phyloP scores from a whole-genome alignment of 2,888 invertebrate genomes.

The Allygus modestus region DNA sequence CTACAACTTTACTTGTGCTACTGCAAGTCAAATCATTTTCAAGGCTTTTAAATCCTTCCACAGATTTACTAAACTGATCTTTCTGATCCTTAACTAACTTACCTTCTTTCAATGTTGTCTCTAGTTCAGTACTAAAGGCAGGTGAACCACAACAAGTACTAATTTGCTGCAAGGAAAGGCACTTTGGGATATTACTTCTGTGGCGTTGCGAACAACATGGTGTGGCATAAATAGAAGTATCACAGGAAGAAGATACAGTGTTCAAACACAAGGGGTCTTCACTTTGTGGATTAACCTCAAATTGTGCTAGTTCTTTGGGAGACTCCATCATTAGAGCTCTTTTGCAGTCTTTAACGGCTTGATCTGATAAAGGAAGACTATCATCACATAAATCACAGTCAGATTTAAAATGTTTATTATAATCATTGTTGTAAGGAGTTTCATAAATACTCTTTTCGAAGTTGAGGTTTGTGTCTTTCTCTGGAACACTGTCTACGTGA shows the following conservation, averaged over 20 bases:
- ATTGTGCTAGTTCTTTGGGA: conserved; percentile 3
- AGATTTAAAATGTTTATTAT: neutral
- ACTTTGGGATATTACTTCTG: conserved; percentile 42
- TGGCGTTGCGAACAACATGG: conserved; percentile 45
- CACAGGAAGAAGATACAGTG: conserved; percentile 12
- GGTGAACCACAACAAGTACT: conserved; percentile 10
- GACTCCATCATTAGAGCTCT: neutral
- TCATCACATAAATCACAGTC: conserved; percentile 19
- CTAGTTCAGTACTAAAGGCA: conserved; percentile 15
- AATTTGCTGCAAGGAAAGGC: conserved; percentile 46
- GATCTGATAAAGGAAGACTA: conserved; percentile 21
- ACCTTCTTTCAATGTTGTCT: neutral
- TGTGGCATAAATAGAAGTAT: conserved; percentile 44
- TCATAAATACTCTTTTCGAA: conserved; percentile 48
- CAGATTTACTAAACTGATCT: conserved; percentile 43
- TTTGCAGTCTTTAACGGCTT: neutral
- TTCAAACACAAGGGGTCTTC: conserved; percentile 1
- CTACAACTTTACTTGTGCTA: conserved; percentile 67
- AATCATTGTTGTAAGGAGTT: conserved; percentile 22
- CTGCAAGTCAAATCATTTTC: conserved; percentile 61
- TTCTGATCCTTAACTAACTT: conserved; percentile 34
- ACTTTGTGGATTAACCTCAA: neutral
- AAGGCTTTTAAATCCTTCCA: conserved; percentile 50
- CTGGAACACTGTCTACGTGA: conserved; percentile 7
- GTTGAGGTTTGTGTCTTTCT: conserved; percentile 36